A percentile compares a stretch with the other conserved stretches of the same genome.
phyloP scores from a whole-genome alignment of 2,797 vertebrate genomes.

The Macroramphosus scolopax region DNA sequence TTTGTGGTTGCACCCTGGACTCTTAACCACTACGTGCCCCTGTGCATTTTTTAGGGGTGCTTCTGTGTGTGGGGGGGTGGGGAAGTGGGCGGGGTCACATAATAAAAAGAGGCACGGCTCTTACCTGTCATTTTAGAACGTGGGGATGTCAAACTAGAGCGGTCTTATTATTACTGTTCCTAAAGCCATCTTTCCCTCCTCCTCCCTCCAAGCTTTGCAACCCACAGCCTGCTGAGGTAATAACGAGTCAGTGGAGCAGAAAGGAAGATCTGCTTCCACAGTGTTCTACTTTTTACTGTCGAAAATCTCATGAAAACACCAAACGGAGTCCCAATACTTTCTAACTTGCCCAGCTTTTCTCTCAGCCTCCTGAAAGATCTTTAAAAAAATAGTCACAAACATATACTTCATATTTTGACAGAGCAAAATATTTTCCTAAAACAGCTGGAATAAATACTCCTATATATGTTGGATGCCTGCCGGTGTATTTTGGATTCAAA shows the following conservation, averaged over 20 bases:
- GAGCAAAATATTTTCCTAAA: too few relatives aligned
- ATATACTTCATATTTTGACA: too few relatives aligned
- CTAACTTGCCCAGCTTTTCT: too few relatives aligned
- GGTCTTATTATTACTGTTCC: constrained; percentile 66
- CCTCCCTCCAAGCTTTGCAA: constrained; percentile 10
- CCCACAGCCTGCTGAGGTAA: constrained; percentile 11
- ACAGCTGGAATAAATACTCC: too few relatives aligned
- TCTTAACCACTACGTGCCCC: constrained; percentile 56
- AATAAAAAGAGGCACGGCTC: constrained; percentile 65
- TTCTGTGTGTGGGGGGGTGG: constrained; percentile 3
- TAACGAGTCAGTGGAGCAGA: constrained; percentile 11
- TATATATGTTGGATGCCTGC: too few relatives aligned
- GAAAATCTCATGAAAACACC: constrained; percentile 6
- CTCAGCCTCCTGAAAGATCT: too few relatives aligned
- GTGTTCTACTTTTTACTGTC: constrained; percentile 1
- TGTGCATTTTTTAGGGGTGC: constrained; percentile 35
- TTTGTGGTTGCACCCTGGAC: constrained; percentile 64
- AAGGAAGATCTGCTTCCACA: neutral
- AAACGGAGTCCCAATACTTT: too few relatives aligned
- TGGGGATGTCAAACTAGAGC: constrained; percentile 75
- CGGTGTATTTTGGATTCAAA: too few relatives aligned
- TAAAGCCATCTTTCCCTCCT: constrained; percentile 59
- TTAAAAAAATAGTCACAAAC: too few relatives aligned
- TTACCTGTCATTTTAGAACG: constrained; percentile 74
- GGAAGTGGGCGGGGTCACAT: constrained; percentile 38